Evolutionary conservation across 2,888 invertebrate genomes (phyloP), one percentile per base, ranked within the genome.

Genomic region (Byasa hedistus): DNA sequence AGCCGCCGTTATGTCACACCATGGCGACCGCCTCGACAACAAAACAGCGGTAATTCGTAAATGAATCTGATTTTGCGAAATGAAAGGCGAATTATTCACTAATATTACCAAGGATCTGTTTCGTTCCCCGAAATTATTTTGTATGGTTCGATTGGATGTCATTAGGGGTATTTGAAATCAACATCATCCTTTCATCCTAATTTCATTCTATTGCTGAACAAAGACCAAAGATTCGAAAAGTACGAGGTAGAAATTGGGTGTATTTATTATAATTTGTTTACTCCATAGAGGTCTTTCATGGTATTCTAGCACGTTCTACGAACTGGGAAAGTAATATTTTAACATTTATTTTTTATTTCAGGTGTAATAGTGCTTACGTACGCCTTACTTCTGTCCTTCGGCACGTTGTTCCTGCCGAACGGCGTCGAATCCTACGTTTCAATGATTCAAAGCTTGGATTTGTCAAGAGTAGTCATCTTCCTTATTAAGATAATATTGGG

Each of bases 371-470:
- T 84, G 17, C 70, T 82, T 0, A 60, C 68, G 0, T 87, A 84
- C 70, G 82, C 84, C 0, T 8, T 86, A 0, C 3, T 80, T 2
- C 66, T 90, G 2, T 75, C 86, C 0, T 76, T 76, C 0, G 85
- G 84, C 0, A 68, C 86, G 0, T 64, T 90, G 39, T 85, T 87
- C 65, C 73, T 89, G 0, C 71, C 86, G 0, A 84, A 87, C 32
- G 91, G 90, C 0, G 73, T 88, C 0, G 86, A 89, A 22, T 81
- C 86, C 0, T 83, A 82, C 65, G 84, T 87, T 0, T 79, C 80
- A 0, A 79, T 87, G 22, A 85, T 90, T 19, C 89, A 90, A 67
- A 86, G 85, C 60, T 65, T 89, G 17, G 75, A 88, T 57, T 39
- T 90, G 1, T 78, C 82, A 0, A 19, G 69, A 1, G 22, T 75